phyloP scores from a whole-genome alignment of 2,797 vertebrate genomes.

The Crax fasciolata region DNA sequence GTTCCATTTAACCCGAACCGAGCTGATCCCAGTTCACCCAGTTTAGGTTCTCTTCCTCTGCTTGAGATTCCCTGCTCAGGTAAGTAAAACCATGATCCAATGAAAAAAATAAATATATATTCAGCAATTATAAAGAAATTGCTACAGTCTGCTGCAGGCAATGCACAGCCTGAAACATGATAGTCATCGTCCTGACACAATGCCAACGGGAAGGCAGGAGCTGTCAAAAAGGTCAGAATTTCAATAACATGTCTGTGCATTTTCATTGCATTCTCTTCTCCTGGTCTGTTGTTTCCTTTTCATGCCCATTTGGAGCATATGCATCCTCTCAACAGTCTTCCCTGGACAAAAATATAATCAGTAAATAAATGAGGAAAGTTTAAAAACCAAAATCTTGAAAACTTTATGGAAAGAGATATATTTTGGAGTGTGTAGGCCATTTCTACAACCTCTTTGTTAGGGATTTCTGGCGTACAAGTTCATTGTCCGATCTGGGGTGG shows the following conservation, averaged over 20 bases:
- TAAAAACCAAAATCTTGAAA: not conserved
- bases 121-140: not conserved
- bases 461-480: not conserved
- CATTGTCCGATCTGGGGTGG: not conserved
- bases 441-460: not conserved
- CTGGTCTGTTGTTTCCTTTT: not conserved
- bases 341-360: not conserved
- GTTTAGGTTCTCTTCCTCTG: not conserved
- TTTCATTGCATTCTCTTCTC: not conserved
- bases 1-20: not conserved
- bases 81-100: not conserved
- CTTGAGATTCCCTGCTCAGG: not conserved
- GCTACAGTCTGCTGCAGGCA: not conserved
- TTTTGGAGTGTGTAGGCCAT: not conserved
- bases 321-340: not conserved
- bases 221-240: conserved; percentile 20
- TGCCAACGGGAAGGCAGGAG: not conserved
- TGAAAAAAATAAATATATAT: not conserved
- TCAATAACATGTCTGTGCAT: not conserved
- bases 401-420: not conserved
- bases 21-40: not conserved
- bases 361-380: not conserved
- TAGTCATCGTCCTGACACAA: not conserved
- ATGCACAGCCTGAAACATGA: not conserved
- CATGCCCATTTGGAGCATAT: not conserved